Percentiles rank a stretch among this genome's conserved stretches.
Evolutionary conservation across 2,888 invertebrate genomes (phyloP).

Genomic region (Cheilosia vulpina): DNA sequence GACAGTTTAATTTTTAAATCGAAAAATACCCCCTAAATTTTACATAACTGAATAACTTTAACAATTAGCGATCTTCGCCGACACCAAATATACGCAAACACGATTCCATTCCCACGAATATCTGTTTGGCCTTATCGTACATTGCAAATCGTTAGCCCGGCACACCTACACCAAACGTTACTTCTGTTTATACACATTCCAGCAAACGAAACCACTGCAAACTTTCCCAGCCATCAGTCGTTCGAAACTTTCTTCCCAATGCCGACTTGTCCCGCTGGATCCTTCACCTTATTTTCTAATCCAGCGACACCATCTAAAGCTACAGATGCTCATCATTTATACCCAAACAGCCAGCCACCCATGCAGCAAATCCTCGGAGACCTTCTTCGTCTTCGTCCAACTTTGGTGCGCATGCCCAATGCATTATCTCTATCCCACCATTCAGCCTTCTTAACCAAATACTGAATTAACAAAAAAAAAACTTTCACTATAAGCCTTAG

Average conservation of each 20-base stretch:
- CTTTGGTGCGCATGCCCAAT: slow-evolving; percentile 22
- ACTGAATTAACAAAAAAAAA: slow-evolving; percentile 44
- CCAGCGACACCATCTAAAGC: slow-evolving; percentile 34
- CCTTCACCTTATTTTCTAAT: slow-evolving; percentile 30
- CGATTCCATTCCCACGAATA: not conserved
- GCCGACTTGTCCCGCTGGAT: slow-evolving; percentile 28
- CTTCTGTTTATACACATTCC: not conserved
- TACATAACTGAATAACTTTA: no score
- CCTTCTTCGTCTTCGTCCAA: not conserved
- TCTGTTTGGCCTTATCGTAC: not conserved
- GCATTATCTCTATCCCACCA: slow-evolving; percentile 20
- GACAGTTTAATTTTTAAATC: no score
- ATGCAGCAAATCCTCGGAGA: slow-evolving; percentile 6
- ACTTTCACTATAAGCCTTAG: slow-evolving; percentile 60
- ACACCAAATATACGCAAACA: no score
- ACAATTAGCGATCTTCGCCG: no score
- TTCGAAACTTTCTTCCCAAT: slow-evolving; percentile 43
- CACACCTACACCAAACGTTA: not conserved
- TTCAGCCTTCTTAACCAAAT: slow-evolving; percentile 16
- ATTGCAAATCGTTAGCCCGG: not conserved
- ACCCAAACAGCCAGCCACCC: slow-evolving; percentile 22
- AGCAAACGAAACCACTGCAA: not conserved
- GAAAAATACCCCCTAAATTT: no score
- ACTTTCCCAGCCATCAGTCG: slow-evolving; percentile 38
- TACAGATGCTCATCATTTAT: slow-evolving; percentile 45